Conservation (phyloP, 92 coral and sea anemone species). For the Palythoa caribaeorum region DNA sequence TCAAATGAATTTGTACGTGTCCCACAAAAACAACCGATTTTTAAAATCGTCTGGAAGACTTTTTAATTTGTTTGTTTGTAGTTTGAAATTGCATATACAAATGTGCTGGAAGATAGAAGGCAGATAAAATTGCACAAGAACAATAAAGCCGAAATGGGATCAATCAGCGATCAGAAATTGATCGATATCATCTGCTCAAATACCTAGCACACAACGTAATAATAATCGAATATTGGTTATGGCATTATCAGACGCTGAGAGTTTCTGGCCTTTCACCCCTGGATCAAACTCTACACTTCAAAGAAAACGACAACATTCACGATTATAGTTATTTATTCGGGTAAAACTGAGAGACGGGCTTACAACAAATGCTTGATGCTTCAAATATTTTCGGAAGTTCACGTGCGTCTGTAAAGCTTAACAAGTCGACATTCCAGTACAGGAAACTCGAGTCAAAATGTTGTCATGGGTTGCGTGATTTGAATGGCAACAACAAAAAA, state of each 20-base stretch:
- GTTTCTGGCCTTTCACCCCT: slow-evolving; percentile 41
- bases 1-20: background rate
- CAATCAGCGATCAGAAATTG: slow-evolving; percentile 7
- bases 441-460: background rate
- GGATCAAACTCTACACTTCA: slow-evolving; percentile 18
- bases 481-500: slow-evolving; percentile 37
- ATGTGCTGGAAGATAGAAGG: slow-evolving; percentile 39
- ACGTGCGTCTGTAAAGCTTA: background rate
- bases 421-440: background rate
- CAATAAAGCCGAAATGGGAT: slow-evolving; percentile 25
- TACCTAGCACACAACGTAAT: slow-evolving; percentile 13
- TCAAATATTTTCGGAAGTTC: background rate
- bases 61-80: slow-evolving; percentile 36
- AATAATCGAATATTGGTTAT: slow-evolving; percentile 13
- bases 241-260: slow-evolving; percentile 40
- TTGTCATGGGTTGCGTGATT: slow-evolving; percentile 63
- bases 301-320: slow-evolving; percentile 12
- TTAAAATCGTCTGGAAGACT: background rate
- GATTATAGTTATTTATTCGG: background rate
- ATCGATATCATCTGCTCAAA: slow-evolving; percentile 43
- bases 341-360: background rate
- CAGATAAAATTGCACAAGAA: slow-evolving; percentile 16
- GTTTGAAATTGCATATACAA: background rate
- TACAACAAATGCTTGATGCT: background rate
- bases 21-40: background rate